Base-by-base conservation (phyloP, 2,888 invertebrate species). In the Adelphocoris suturalis region DNA sequence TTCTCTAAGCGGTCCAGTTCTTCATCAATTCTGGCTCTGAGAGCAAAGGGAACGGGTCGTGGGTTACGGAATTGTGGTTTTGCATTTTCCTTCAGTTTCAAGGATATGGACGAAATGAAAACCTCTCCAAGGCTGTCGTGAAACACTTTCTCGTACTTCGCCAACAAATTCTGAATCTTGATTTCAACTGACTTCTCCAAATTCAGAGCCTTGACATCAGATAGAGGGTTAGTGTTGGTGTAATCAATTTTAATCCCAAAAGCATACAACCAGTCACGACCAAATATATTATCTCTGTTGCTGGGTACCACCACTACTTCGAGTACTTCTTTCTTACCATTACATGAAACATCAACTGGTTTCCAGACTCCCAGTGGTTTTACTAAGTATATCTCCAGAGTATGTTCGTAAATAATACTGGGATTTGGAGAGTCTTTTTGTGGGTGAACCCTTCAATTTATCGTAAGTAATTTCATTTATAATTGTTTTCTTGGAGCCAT, bases 61-160 rank as follows among this genome's bases (percentile, higher is more conserved):
- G 82, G 52, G 14, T 82, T 82, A 16, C 82, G 48, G 82, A 82
- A 82, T n/a, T 23, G 19, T 14, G 82, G 82, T n/a, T 82, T 82
- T 14, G 82, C 48, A 55, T 82, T 46, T 28, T 27, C 37, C 23
- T 78, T 78, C 78, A 78, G n/a, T 28, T 78, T 78, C 78, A 78
- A 13, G 13, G 19, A 5, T 27, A 78, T 78, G 78, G 28, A 78
- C 16, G 28, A 28, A 13, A 9, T 28, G 78, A n/a, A 78, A 78
- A 78, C 78, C n/a, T 78, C 78, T 28, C 78, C 78, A 13, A 78
- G 78, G 78, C 23, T 23, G 4, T 78, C 78, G 14, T 78, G 78
- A 57, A 57, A 57, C 16, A 37, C 23, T 12, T 76, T 76, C 27
- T 76, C 28, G 27, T 28, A 23, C 27, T 76, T 27, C 37, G 13